Conservation (phyloP, 2,888 invertebrate genomes). For the Drosophila paucipuncta region DNA sequence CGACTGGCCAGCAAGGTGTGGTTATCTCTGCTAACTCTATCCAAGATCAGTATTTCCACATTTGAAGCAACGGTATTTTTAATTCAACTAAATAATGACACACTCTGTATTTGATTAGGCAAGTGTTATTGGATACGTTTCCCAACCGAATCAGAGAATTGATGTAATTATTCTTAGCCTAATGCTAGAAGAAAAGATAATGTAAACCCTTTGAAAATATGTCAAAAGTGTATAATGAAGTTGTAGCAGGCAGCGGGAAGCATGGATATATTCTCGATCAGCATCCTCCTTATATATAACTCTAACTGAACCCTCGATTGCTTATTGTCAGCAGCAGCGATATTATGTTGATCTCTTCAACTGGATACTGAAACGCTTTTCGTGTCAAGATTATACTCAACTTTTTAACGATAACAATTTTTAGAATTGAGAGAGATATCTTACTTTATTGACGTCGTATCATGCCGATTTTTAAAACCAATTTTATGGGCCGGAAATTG, state of each 20-base stretch:
- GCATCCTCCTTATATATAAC: too few species aligned
- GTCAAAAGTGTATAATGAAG: not conserved
- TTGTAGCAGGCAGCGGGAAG: not conserved
- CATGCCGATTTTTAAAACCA: too few species aligned
- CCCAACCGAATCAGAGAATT: not conserved
- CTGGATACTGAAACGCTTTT: too few species aligned
- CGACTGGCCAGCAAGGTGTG: conserved; percentile 48
- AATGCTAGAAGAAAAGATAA: not conserved
- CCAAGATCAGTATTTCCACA: conserved; percentile 6
- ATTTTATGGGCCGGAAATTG: too few species aligned
- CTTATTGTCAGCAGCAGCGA: too few species aligned
- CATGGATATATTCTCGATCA: not conserved
- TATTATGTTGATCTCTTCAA: too few species aligned
- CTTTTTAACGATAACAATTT: too few species aligned
- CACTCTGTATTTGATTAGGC: not conserved
- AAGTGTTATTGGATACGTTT: not conserved
- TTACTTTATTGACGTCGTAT: too few species aligned
- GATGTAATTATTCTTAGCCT: not conserved
- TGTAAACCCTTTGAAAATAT: not conserved
- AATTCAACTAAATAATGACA: not conserved
- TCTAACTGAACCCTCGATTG: not conserved
- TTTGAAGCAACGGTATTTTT: not conserved
- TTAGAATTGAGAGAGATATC: too few species aligned
- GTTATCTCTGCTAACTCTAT: conserved; percentile 11
- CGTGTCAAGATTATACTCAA: too few species aligned